Evolutionary conservation across 2,797 vertebrate species (phyloP).

Genomic region (Clarias fuscus): DNA sequence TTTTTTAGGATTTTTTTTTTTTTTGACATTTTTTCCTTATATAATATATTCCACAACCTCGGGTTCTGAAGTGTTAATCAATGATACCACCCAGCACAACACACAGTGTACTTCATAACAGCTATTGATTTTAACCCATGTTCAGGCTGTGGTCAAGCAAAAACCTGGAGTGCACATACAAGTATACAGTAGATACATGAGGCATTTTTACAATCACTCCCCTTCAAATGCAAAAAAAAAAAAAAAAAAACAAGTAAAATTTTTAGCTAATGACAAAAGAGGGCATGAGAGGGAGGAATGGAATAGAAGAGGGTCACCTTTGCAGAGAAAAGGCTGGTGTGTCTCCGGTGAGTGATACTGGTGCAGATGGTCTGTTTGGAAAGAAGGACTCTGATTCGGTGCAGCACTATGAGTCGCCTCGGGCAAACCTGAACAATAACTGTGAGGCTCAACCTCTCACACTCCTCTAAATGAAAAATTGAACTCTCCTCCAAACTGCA

Average conservation of each 20-base stretch:
- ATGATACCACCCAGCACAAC: background rate
- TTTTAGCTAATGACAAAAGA: slow-evolving; percentile 2
- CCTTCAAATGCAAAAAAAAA: background rate
- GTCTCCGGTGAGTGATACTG: slow-evolving; percentile 32
- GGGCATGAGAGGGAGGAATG: background rate
- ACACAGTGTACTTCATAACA: background rate
- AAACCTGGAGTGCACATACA: background rate
- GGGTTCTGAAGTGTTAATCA: background rate
- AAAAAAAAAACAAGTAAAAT: background rate
- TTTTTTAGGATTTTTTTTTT: background rate
- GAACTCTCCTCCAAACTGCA: slow-evolving; percentile 52
- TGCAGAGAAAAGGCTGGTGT: slow-evolving; percentile 23
- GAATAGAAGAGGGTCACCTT: slow-evolving; percentile 50
- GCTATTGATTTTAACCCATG: background rate
- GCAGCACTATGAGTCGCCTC: slow-evolving; percentile 42
- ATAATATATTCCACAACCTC: background rate
- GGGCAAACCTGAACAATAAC: slow-evolving; percentile 57
- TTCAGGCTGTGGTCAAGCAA: background rate
- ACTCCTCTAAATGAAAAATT: slow-evolving; percentile 65
- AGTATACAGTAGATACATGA: background rate
- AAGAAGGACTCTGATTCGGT: slow-evolving; percentile 36
- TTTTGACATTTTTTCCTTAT: background rate
- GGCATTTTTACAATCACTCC: background rate
- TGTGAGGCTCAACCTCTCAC: slow-evolving; percentile 50
- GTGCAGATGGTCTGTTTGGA: slow-evolving; percentile 44